phyloP scores from a whole-genome alignment of 2,888 invertebrate species.

The Perizoma affinitatum region DNA sequence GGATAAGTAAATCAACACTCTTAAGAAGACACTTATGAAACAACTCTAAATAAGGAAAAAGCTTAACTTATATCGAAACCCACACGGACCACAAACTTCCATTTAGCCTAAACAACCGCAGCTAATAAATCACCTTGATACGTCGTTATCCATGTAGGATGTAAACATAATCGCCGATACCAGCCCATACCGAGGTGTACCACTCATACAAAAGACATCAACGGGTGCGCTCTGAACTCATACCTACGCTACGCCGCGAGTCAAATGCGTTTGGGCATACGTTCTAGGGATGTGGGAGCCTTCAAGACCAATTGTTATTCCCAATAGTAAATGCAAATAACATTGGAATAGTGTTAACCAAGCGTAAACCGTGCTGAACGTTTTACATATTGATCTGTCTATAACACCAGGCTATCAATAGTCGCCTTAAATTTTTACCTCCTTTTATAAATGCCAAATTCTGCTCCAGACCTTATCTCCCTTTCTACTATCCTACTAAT shows the following conservation, averaged over 20 bases:
- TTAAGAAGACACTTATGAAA: no score
- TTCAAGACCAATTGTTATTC: no score
- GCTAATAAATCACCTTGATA: slow-evolving; percentile 40
- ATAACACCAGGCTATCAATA: no score
- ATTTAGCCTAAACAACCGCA: slow-evolving; percentile 26
- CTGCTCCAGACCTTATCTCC: no score
- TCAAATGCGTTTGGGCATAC: slow-evolving; percentile 29
- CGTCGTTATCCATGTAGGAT: slow-evolving; percentile 37
- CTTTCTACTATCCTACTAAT: no score
- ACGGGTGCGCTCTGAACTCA: slow-evolving; percentile 23
- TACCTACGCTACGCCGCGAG: neutral
- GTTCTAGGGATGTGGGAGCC: slow-evolving; percentile 5
- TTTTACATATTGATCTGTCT: no score
- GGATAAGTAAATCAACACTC: no score
- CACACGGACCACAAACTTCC: slow-evolving; percentile 32
- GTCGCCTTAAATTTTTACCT: no score
- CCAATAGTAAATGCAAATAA: no score
- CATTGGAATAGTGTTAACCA: no score
- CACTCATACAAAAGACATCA: slow-evolving; percentile 29
- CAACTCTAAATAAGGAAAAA: slow-evolving; percentile 11
- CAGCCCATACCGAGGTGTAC: slow-evolving; percentile 13
- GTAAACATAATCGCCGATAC: slow-evolving; percentile 33
- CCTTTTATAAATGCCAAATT: no score
- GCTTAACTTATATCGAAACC: slow-evolving; percentile 14
- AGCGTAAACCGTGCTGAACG: no score